Conservation (phyloP, 2,797 vertebrate species). For the Lophius americanus region DNA sequence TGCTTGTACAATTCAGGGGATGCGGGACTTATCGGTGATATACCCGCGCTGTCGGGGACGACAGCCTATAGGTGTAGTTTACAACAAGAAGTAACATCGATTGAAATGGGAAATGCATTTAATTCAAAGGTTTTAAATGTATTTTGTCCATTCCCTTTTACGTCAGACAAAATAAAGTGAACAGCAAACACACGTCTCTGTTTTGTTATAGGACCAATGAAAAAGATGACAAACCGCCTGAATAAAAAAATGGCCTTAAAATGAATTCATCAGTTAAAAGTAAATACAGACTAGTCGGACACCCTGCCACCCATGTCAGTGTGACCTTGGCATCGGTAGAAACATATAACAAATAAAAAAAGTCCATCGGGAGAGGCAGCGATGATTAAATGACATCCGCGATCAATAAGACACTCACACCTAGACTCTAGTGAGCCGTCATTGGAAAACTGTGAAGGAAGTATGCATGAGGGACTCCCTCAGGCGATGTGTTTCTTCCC, state of each 20-base stretch:
- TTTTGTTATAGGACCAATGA: background rate
- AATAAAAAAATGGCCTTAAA: background rate
- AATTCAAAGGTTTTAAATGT: background rate
- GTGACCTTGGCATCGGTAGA: slow-evolving; percentile 15
- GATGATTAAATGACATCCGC: slow-evolving; percentile 33
- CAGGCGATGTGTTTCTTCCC: slow-evolving; percentile 32
- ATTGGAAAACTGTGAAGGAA: slow-evolving; percentile 41
- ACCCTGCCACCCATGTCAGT: background rate
- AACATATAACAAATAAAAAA: slow-evolving; percentile 24
- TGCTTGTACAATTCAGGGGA: too few relatives aligned
- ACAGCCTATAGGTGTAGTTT: too few relatives aligned
- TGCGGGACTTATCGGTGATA: too few relatives aligned
- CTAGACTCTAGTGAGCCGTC: slow-evolving; percentile 32
- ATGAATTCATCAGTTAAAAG: slow-evolving; percentile 18
- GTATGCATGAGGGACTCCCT: slow-evolving; percentile 32
- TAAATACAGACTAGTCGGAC: background rate
- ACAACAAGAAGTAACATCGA: too few relatives aligned
- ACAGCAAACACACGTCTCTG: background rate
- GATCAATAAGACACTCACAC: slow-evolving; percentile 51
- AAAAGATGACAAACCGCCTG: background rate
- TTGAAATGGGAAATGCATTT: too few relatives aligned
- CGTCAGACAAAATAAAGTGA: background rate
- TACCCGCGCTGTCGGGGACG: too few relatives aligned
- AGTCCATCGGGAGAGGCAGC: slow-evolving; percentile 13
- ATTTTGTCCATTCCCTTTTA: background rate